Evolutionary conservation across 2,888 invertebrate species (phyloP).

Genomic region (Ctenicera cuprea): DNA sequence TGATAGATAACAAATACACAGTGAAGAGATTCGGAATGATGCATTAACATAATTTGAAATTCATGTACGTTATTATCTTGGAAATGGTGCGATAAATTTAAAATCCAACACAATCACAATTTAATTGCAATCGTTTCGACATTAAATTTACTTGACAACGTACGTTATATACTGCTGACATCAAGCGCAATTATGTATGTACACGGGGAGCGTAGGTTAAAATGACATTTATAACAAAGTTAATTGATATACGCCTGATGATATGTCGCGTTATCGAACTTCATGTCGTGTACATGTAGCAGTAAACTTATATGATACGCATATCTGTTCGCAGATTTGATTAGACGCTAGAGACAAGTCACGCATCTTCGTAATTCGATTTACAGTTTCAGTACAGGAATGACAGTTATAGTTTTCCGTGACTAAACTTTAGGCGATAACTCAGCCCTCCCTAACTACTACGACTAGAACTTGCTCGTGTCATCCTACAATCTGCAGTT

Average conservation of each 20-base stretch:
- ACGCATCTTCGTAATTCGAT: slow-evolving; percentile 26
- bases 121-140: slow-evolving; percentile 16
- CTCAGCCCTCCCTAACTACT: background rate
- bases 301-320: slow-evolving; percentile 18
- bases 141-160: slow-evolving; percentile 17
- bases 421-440: slow-evolving; percentile 11
- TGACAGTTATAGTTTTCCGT: slow-evolving; percentile 22
- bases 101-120: slow-evolving; percentile 17
- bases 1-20: background rate
- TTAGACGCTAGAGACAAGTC: slow-evolving; percentile 23
- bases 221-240: background rate
- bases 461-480: background rate
- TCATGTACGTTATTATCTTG: slow-evolving; percentile 11
- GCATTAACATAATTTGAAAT: slow-evolving; percentile 14
- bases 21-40: background rate
- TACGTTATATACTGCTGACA: background rate
- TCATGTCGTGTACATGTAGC: slow-evolving; percentile 5
- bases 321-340: slow-evolving; percentile 12
- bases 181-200: slow-evolving; percentile 3
- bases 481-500: background rate
- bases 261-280: slow-evolving; percentile 8
- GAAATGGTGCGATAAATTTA: slow-evolving; percentile 5
- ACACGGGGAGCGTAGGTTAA: background rate
- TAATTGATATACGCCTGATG: slow-evolving; percentile 9
- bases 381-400: slow-evolving; percentile 9